Base-by-base conservation (phyloP, 2,113 vertebrate genomes). In the Lichenostomus cassidix region DNA sequence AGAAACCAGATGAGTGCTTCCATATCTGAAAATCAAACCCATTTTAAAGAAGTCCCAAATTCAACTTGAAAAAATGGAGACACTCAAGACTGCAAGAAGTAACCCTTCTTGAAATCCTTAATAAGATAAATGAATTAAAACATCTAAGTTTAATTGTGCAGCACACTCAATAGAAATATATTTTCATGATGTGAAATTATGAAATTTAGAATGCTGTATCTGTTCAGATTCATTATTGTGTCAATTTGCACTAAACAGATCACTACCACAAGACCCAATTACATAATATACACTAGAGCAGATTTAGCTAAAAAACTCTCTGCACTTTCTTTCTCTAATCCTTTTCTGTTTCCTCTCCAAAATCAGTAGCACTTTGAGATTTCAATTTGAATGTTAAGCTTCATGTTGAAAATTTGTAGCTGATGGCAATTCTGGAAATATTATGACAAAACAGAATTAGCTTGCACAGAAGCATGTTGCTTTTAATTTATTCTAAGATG, bases 391-490 rank as follows among this genome's bases (percentile, higher is more conserved):
- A 83, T 3, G 1, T 84, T 69, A 89, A 78, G n/a, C n/a, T 68
- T 90, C 58, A 56, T 76, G 75, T 33, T 89, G 77, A 89, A 92
- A 95, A 94, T 84, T 81, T 81, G 55, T 63, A 92, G 50, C 42
- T 78, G 77, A 67, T 80, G 78, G 77, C 28, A 89, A 13, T 89
- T 90, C 77, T 91, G 29, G 73, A 96, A 94, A 92, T 89, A 86
- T 83, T 86, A 53, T 49, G 42, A 89, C 64, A 80, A 89, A 94
- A 67, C 6, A 83, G 42, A 67, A 78, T 70, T 84, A 37, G 20
- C 78, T 96, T 80, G 31, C 80, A 81, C 4, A 58, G 49, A 50
- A 94, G 31, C 46, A 85, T 88, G 93, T 88, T 85, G 56, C 37
- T 87, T 81, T 89, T 65, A 7, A 70, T 70, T 89, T 86, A 18